Percentiles rank a stretch among this genome's conserved stretches.
Conservation (phyloP, 2,888 invertebrate species). For the Xylocampa areola region DNA sequence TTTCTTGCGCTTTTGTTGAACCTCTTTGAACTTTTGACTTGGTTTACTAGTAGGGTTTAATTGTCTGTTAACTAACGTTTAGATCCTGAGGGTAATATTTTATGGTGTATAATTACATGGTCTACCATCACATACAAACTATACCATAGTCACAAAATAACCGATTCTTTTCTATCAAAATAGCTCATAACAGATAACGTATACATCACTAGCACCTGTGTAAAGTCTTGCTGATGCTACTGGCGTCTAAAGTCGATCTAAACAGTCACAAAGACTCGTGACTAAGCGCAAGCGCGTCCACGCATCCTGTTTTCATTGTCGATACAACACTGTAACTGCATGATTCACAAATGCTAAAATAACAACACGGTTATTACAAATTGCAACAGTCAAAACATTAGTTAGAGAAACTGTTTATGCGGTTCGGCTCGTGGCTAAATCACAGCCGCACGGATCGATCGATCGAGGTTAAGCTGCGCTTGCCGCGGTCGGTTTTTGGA, state of each 20-base stretch:
- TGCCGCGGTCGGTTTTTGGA: no score
- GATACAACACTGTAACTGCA: constrained; percentile 64
- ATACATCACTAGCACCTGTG: constrained; percentile 25
- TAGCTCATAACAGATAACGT: no score
- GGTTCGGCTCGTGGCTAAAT: no score
- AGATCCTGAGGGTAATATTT: neutral
- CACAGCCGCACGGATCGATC: no score
- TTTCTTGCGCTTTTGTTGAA: constrained; percentile 17
- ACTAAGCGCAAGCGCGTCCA: constrained; percentile 67
- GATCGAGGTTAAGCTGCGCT: no score
- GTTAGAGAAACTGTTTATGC: constrained; percentile 38
- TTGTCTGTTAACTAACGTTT: neutral
- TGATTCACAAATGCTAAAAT: constrained; percentile 64
- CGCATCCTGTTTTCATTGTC: constrained; percentile 78
- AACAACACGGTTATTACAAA: constrained; percentile 58
- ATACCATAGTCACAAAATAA: no score
- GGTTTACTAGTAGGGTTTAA: neutral
- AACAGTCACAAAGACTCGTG: constrained; percentile 63
- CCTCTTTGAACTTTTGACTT: constrained; percentile 20
- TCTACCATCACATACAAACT: no score
- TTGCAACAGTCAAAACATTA: constrained; percentile 53
- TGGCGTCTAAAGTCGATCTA: no score
- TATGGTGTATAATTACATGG: no score
- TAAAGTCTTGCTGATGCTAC: constrained; percentile 18
- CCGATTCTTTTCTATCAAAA: no score